Percentiles rank a stretch among this genome's conserved stretches.
Evolutionary conservation across 2,113 vertebrate species (phyloP).

Genomic region (Cynocephalus volans): DNA sequence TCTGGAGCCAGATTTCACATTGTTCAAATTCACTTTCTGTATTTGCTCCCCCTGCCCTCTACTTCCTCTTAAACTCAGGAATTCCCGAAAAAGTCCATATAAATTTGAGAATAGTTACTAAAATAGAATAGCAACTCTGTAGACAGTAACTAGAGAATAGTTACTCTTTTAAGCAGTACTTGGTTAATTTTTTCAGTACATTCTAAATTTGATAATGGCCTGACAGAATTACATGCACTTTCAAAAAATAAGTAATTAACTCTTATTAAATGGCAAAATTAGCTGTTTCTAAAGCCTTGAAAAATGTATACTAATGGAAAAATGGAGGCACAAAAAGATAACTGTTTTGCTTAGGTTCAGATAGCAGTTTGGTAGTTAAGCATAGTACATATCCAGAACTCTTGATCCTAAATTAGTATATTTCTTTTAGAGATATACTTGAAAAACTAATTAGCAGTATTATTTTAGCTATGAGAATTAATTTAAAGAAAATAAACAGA

Average conservation of each 20-base stretch:
- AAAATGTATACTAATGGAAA: constrained; percentile 60
- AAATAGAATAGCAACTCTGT: not conserved
- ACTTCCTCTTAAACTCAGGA: constrained; percentile 16
- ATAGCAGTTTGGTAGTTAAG: not conserved
- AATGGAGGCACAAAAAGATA: not conserved
- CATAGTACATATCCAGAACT: not conserved
- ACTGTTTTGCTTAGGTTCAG: not conserved
- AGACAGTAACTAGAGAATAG: not conserved
- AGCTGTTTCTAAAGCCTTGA: constrained; percentile 11
- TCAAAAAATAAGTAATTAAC: constrained; percentile 28
- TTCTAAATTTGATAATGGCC: constrained; percentile 44
- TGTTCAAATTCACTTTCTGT: constrained; percentile 12
- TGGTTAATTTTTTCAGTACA: constrained; percentile 29
- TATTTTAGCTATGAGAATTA: constrained; percentile 45
- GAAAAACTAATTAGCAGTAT: constrained; percentile 27
- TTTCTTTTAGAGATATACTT: constrained; percentile 14
- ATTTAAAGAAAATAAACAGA: constrained; percentile 65
- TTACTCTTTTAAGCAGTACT: constrained; percentile 37
- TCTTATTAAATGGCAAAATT: constrained; percentile 50
- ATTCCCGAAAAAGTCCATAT: not conserved
- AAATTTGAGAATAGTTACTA: not conserved
- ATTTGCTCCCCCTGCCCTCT: not conserved
- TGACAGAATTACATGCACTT: constrained; percentile 52
- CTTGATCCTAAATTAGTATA: not conserved
- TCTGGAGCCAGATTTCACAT: constrained; percentile 19